phyloP scores from a whole-genome alignment of 2,113 vertebrate genomes.

The Dunckerocampus dactyliophorus region DNA sequence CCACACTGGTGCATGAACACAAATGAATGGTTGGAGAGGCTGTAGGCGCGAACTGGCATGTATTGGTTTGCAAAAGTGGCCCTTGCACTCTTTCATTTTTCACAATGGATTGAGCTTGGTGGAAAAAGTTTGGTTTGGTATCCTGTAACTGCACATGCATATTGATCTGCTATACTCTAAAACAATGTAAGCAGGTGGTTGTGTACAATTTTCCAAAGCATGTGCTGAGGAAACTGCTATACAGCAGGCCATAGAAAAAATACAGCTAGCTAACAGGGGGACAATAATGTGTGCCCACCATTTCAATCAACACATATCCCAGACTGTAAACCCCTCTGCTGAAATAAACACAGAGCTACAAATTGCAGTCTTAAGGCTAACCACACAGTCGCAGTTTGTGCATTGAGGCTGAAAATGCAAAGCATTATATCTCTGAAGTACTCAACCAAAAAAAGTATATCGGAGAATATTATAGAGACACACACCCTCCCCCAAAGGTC shows the following conservation, averaged over 20 bases:
- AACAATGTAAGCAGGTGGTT: too few relatives aligned
- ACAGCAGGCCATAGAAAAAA: not conserved
- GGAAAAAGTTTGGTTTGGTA: too few relatives aligned
- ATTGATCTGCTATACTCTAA: too few relatives aligned
- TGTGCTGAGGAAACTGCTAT: not conserved
- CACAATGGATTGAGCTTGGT: too few relatives aligned
- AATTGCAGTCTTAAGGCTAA: not conserved
- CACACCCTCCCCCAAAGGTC: not conserved
- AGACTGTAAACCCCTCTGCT: not conserved
- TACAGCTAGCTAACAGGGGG: not conserved
- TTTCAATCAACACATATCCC: not conserved
- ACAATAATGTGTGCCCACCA: not conserved
- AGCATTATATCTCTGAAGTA: not conserved
- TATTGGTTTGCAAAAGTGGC: too few relatives aligned
- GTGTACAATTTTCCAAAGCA: too few relatives aligned
- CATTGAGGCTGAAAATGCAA: not conserved
- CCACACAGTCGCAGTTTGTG: not conserved
- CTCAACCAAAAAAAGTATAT: not conserved
- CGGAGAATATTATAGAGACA: not conserved
- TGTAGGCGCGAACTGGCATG: too few relatives aligned
- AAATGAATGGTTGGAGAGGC: too few relatives aligned
- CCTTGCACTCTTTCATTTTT: too few relatives aligned
- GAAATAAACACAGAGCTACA: slow-evolving; percentile 3
- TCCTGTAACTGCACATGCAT: too few relatives aligned
- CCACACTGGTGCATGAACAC: too few relatives aligned